Percentiles rank a stretch among this genome's conserved stretches.
phyloP scores from a whole-genome alignment of 2,797 vertebrate species.

The Hypotaenidia okinawae region DNA sequence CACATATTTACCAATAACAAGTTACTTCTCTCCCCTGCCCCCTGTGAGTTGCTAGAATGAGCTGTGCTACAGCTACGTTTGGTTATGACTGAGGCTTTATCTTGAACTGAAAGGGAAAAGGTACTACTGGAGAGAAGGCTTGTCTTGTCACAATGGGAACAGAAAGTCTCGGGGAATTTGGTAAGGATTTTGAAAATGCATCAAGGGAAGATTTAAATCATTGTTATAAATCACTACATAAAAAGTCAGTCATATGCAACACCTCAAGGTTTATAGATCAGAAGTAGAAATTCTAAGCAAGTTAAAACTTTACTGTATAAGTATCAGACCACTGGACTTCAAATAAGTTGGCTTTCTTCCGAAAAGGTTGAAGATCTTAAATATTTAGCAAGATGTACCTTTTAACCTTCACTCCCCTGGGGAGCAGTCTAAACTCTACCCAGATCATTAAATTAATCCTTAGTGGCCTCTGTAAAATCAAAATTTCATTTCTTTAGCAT shows the following conservation, averaged over 20 bases:
- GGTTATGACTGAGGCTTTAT: neutral
- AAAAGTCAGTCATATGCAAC: slow-evolving; percentile 29
- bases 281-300: slow-evolving; percentile 47
- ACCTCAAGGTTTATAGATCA: slow-evolving; percentile 36
- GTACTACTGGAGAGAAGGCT: neutral
- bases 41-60: neutral
- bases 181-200: slow-evolving; percentile 14
- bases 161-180: neutral
- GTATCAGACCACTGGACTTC: neutral
- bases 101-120: neutral
- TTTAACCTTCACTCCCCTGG: slow-evolving; percentile 73
- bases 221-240: slow-evolving; percentile 30
- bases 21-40: neutral
- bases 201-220: slow-evolving; percentile 5
- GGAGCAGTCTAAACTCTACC: slow-evolving; percentile 68
- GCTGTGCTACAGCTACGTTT: neutral
- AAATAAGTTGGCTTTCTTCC: slow-evolving; percentile 39
- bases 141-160: neutral
- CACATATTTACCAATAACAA: slow-evolving; percentile 15
- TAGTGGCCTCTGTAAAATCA: slow-evolving; percentile 69
- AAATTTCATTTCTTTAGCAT: slow-evolving; percentile 72
- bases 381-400: slow-evolving; percentile 78
- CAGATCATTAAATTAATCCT: slow-evolving; percentile 79
- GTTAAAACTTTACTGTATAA: slow-evolving; percentile 9
- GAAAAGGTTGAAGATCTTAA: slow-evolving; percentile 74